Evolutionary conservation across 1,140 invertebrate genomes (phyloP), one percentile per base, ranked within the genome.

Genomic region (Eupristina koningsbergeri): DNA sequence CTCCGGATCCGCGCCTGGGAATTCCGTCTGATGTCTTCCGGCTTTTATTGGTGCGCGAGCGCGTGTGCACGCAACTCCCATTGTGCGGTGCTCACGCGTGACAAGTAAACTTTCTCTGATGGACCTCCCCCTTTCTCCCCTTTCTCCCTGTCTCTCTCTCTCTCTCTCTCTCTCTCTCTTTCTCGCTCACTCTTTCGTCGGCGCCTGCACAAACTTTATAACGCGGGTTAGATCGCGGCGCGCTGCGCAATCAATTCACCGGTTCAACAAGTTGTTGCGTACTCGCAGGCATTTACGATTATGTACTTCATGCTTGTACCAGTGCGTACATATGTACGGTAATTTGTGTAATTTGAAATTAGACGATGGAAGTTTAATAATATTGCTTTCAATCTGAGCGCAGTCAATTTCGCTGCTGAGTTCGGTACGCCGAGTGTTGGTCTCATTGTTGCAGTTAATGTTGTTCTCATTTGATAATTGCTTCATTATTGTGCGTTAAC

Each of bases 61-160:
- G 5, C 47, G 50, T 31, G 19, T 50, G 1, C 50, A 8, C 74
- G 5, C n/a, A 11, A 19, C 7, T 36, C 64, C 6, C 34, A 64
- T 67, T 36, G 64, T 17, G 29, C 19, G 64, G 34, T 36, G 64
- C 22, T 71, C 67, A 31, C 73, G 73, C 47, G 45, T 31, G 41
- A 75, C 58, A 58, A 64, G 26, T 63, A 64, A 78, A 69, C 63
- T 80, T 80, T 80, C 77, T 61, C 63, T 50, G 61, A 80, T 78
- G n/a, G n/a, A n/a, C n/a, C n/a, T n/a, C 36, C n/a, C n/a, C 45
- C 39, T 53, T 36, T 76, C n/a, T n/a, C n/a, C n/a, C n/a, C n/a
- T n/a, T n/a, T n/a, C n/a, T n/a, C n/a, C n/a, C n/a, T n/a, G n/a
- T n/a, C n/a, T n/a, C n/a, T n/a, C n/a, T n/a, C n/a, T n/a, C n/a